These are phyloP conservation scores for Coenonympha glycerion DNA, from an alignment of 2,888 invertebrate species.

Conservation along the genomic window DNA sequence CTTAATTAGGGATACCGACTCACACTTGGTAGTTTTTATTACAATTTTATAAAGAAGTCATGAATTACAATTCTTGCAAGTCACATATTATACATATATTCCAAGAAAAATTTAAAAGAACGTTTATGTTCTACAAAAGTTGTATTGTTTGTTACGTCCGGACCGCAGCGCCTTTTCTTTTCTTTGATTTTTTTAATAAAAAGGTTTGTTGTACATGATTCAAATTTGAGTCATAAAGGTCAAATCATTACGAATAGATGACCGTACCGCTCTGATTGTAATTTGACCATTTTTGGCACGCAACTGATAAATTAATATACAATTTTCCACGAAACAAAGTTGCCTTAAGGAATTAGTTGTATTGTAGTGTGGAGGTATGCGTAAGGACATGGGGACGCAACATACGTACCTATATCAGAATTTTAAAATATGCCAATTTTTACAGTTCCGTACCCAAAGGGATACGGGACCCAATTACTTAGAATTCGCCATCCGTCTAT, in stretches of 20 bases:
- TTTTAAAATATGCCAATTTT: too few relatives aligned
- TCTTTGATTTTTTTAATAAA: constrained; percentile 1
- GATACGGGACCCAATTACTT: too few relatives aligned
- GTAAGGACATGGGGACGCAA: too few relatives aligned
- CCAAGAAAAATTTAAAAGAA: neutral
- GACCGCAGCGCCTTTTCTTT: neutral
- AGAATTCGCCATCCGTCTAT: too few relatives aligned
- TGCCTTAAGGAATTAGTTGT: too few relatives aligned
- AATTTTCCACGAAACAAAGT: neutral
- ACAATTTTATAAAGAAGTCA: too few relatives aligned
- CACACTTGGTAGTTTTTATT: too few relatives aligned
- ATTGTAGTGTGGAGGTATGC: too few relatives aligned
- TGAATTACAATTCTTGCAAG: neutral
- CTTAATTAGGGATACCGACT: too few relatives aligned
- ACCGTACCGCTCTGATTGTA: constrained; percentile 28
- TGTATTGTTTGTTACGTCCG: neutral
- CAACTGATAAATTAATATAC: constrained; percentile 30
- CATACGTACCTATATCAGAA: too few relatives aligned
- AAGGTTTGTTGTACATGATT: constrained; percentile 28
- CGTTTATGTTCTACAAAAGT: neutral
- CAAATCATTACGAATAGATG: constrained; percentile 25
- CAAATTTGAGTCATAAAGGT: constrained; percentile 28
- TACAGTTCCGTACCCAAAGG: too few relatives aligned
- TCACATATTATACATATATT: neutral
- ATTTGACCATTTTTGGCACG: constrained; percentile 27